Evolutionary conservation across 2,113 vertebrate species (phyloP), one percentile per base, ranked within the genome.

Genomic region (Ceuthmochares aereus): DNA sequence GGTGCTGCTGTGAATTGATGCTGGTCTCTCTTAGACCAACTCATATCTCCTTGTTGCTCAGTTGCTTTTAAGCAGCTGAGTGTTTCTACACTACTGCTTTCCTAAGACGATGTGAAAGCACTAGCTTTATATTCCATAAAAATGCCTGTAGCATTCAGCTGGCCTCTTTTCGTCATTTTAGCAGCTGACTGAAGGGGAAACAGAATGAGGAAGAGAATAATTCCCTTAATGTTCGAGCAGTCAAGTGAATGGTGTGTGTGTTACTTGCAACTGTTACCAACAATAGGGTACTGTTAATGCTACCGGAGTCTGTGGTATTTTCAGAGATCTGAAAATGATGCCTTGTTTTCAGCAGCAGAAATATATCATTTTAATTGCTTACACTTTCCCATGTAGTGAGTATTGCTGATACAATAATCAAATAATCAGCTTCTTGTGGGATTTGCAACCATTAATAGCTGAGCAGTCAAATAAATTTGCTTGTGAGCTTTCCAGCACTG

Each of bases 231-330:
- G 76, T 70, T 80, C 0, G 0, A 87, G 67, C 62, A 80, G 67
- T 9, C 62, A 17, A 94, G 47, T 95, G 93, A 96, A 96, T 83
- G 62, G 70, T 27, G 5, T 3, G 14, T 3, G 14, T 93, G 84
- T 96, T 87, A 55, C 54, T 89, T 62, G 45, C 7, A 26, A 67
- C 74, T 73, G 29, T 36, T 73, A 43, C 21, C 29, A 94, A 92
- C 94, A 96, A 90, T 77, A 59, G 72, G n/a, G 78, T 29, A 89
- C 74, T 96, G 94, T 93, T 87, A 70, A 26, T 62, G 51, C 79
- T 66, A 85, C 87, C 5, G 6, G 56, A 56, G 54, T 55, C 84
- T 90, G 84, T 23, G 85, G 37, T 91, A 89, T 85, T 94, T 96
- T 83, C 81, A 79, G 18, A 67, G 81, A 90, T 37, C 51, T 80